Base-by-base conservation (phyloP, 92 coral and sea anemone genomes). In the Palythoa caribaeorum region DNA sequence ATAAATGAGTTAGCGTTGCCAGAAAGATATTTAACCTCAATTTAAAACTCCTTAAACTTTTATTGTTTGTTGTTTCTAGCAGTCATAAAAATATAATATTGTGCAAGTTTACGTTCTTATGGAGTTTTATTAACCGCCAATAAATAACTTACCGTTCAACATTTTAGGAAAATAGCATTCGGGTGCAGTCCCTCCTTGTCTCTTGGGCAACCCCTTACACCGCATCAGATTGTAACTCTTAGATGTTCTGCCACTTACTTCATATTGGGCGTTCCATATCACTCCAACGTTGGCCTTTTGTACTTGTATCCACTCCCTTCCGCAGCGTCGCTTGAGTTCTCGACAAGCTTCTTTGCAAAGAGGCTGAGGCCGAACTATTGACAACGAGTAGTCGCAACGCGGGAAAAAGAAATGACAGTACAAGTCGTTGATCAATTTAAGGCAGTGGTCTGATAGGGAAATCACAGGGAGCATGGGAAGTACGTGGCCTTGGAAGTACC, bases 271-370 rank as follows among this genome's bases (percentile, higher is more conserved):
- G 62, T 88, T 86, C 93, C 93, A 90, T 80, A 89, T 87, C 72
- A 90, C 90, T 6, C 93, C 93, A 15, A 65, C 73, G 75, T 80
- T 87, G 36, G 74, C 39, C 55, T 87, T 38, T 88, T 87, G 88
- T 1, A 90, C 88, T 3, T 48, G 76, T 15, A 62, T 78, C 96
- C 96, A 94, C 36, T 85, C 90, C 11, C 52, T 47, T n/a, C 89
- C 92, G 73, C 96, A 94, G 37, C 65, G 91, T 68, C 68, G 78
- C 79, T 62, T 92, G 57, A 94, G 76, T 83, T 89, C 89, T 69
- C 86, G 91, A 73, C 96, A 94, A 20, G 94, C 96, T 39, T 94
- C 96, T 88, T 78, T 92, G 94, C 96, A 94, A 79, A 94, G 87
- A 11, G 93, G 91, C 92, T 94, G 96, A 87, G 96, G 93, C 83